Evolutionary conservation across 2,797 vertebrate genomes (phyloP).

Genomic region (Sebastes iracundus): DNA sequence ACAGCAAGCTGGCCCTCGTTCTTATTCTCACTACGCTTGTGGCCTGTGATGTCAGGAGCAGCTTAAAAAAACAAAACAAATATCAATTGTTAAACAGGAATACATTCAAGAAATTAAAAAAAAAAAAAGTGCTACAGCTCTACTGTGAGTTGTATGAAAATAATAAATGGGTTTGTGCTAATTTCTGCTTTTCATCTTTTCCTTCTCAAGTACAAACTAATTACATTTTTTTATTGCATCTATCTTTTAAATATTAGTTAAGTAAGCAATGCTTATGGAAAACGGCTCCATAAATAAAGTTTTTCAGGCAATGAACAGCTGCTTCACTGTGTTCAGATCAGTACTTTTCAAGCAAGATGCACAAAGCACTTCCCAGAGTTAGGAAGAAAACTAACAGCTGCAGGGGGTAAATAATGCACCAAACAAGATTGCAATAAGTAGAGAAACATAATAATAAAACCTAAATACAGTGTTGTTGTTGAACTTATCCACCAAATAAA

Average conservation of each 20-base stretch:
- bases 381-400: neutral
- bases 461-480: neutral
- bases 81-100: neutral
- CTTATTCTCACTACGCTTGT: slow-evolving; percentile 97
- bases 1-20: slow-evolving; percentile 93
- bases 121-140: neutral
- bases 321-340: neutral
- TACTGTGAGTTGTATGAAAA: neutral
- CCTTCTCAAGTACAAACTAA: neutral
- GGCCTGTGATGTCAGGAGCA: slow-evolving; percentile 90
- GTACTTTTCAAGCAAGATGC: neutral
- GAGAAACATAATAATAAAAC: neutral
- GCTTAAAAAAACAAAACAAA: slow-evolving; percentile 76
- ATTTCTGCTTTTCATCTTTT: neutral
- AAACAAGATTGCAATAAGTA: neutral
- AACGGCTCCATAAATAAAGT: neutral
- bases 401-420: neutral
- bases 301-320: neutral
- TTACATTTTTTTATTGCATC: neutral
- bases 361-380: neutral
- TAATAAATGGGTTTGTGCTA: neutral
- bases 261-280: neutral
- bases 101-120: neutral
- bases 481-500: neutral
- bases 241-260: neutral